Conservation (phyloP, 2,888 invertebrate species). For the Syrphus vitripennis region DNA sequence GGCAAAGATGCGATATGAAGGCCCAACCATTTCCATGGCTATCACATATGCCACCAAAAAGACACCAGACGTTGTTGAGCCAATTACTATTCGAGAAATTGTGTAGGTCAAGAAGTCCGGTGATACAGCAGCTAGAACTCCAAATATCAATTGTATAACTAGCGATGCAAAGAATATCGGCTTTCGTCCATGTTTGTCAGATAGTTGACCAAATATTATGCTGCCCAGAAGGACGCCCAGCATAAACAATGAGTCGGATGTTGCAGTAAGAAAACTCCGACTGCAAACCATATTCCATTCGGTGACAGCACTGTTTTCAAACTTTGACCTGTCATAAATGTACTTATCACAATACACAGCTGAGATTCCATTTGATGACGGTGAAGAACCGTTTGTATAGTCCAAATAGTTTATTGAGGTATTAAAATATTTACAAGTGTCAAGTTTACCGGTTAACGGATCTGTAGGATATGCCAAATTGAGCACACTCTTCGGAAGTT, state of each 20-base stretch:
- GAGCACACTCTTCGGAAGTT: conserved; percentile 81
- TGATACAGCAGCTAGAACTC: conserved; percentile 85
- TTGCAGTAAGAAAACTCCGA: conserved; percentile 84
- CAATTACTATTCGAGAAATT: conserved; percentile 85
- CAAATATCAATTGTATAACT: conserved; percentile 86
- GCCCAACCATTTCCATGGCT: conserved; percentile 89
- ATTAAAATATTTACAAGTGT: conserved; percentile 82
- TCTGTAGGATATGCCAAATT: conserved; percentile 83
- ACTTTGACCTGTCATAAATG: conserved; percentile 84
- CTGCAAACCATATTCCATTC: conserved; percentile 88
- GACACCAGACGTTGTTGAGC: conserved; percentile 89
- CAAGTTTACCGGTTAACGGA: conserved; percentile 80
- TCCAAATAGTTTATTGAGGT: conserved; percentile 79
- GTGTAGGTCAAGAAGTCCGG: conserved; percentile 87
- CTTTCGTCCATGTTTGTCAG: conserved; percentile 88
- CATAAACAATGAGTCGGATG: conserved; percentile 86
- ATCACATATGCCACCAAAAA: conserved; percentile 91
- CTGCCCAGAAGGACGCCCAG: conserved; percentile 88
- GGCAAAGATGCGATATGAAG: conserved; percentile 85
- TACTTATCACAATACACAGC: conserved; percentile 82
- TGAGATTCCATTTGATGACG: conserved; percentile 74
- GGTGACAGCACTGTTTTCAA: conserved; percentile 85
- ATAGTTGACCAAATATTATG: conserved; percentile 87
- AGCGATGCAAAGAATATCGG: conserved; percentile 88
- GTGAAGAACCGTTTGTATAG: conserved; percentile 76